Evolutionary conservation across 2,888 invertebrate species (phyloP), one percentile per base, ranked within the genome.

Genomic region (Oscheius myriophilus): DNA sequence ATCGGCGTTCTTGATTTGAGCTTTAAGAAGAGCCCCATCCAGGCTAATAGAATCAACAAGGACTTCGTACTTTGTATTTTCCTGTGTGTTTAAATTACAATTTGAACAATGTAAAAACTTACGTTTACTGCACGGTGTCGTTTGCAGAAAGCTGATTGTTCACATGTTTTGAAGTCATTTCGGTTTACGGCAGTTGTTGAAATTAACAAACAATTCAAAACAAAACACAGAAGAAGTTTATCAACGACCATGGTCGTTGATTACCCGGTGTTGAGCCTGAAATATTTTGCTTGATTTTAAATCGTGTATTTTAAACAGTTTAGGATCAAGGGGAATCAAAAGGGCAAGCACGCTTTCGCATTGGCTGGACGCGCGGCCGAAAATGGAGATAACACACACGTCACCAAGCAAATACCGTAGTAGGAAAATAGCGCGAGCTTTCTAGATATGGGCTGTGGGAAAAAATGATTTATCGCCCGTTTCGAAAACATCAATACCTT

Each of bases 81-180:
- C 72, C 68, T 72, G 69, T 74, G 76, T 67, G 2, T 45, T 25
- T 33, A 49, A 64, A 25, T 45, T 42, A 12, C 0, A 41, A 39
- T 6, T 39, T 71, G 1, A 3, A 1, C 1, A 18, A 3, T 49
- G 18, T 49, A 11, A 21, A 11, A 49, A 49, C 33, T 68, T 51
- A 79, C 80, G 52, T 66, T 66, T 33, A 80, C 70, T 41, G 75
- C 70, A 46, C 79, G 65, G 66, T 78, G 79, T 49, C 74, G 65
- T 71, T 85, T 85, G 78, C 85, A 85, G 63, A 85, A 85, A 39
- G 75, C 76, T 7, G 83, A 76, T 64, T 85, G 85, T 16, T 85
- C 84, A 64, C 85, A 85, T 0, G 84, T 85, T 62, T 85, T 85
- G 73, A 84, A 85, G 42, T 86, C 86, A 9, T 77, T 73, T 54